Conservation (phyloP, 2,888 invertebrate genomes). For the Cynaeus angustus region DNA sequence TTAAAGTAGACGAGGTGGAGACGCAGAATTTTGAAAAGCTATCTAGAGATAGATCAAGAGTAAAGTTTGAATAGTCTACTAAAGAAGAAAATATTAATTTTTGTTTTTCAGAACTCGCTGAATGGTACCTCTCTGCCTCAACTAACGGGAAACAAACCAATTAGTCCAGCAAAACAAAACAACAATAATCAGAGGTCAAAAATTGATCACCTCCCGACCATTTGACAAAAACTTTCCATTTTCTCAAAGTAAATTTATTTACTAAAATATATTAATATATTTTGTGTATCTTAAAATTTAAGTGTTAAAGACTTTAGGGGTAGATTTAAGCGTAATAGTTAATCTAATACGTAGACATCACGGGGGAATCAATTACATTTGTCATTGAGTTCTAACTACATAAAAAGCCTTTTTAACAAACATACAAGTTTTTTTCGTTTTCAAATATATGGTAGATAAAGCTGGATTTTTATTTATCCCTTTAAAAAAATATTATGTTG, state of each 20-base stretch:
- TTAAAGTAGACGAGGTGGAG: slow-evolving; percentile 84
- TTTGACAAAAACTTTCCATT: slow-evolving; percentile 75
- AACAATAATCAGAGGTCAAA: slow-evolving; percentile 69
- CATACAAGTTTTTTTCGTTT: too few species aligned
- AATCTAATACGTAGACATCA: background rate
- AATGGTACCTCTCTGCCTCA: slow-evolving; percentile 80
- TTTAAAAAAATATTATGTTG: too few species aligned
- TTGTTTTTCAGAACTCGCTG: slow-evolving; percentile 70
- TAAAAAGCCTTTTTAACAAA: too few species aligned
- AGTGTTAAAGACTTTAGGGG: slow-evolving; percentile 28
- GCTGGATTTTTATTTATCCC: too few species aligned
- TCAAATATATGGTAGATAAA: too few species aligned
- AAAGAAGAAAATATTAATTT: background rate
- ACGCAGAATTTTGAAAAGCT: slow-evolving; percentile 76
- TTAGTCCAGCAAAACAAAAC: slow-evolving; percentile 73
- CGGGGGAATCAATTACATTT: too few species aligned
- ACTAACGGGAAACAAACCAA: slow-evolving; percentile 74
- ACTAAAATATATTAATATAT: slow-evolving; percentile 8
- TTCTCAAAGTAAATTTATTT: slow-evolving; percentile 55
- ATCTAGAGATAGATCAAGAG: slow-evolving; percentile 78
- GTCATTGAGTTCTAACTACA: too few species aligned
- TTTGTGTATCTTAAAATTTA: slow-evolving; percentile 18
- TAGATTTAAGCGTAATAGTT: slow-evolving; percentile 34
- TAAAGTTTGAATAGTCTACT: slow-evolving; percentile 61
- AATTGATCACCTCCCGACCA: slow-evolving; percentile 83